Percentiles rank a stretch among this genome's conserved stretches.
Conservation (phyloP, 2,888 invertebrate genomes). For the Tetragonisca angustula region DNA sequence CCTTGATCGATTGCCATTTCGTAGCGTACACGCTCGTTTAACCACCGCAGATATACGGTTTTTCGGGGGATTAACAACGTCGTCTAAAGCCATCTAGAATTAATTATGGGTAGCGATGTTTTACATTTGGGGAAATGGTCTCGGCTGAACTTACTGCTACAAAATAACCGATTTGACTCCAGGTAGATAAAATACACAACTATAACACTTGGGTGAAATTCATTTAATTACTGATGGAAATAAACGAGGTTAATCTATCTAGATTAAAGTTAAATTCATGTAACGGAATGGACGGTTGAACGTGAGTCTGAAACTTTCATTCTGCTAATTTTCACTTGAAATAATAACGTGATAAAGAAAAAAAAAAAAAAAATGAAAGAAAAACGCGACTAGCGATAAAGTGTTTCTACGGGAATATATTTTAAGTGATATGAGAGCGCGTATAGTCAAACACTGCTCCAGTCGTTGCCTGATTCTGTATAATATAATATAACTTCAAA, state of each 20-base stretch:
- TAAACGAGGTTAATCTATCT: neutral
- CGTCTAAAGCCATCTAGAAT: neutral
- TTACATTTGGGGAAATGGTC: neutral
- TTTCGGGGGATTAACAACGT: neutral
- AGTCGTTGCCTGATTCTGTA: neutral
- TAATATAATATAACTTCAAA: neutral
- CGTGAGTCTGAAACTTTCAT: neutral
- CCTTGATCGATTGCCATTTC: neutral
- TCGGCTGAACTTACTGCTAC: neutral
- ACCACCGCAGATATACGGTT: neutral
- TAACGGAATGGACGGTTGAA: neutral
- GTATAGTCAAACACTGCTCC: neutral
- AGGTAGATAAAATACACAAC: neutral
- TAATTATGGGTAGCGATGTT: conserved; percentile 10
- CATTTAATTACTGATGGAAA: neutral
- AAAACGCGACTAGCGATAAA: no score
- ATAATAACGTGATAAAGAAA: neutral
- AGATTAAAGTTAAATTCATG: neutral
- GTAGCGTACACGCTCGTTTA: neutral
- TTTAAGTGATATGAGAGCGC: neutral
- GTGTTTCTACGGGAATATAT: neutral
- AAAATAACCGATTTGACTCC: neutral
- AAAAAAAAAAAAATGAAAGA: no score
- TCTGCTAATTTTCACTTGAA: neutral
- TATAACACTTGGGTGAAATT: neutral